These are phyloP conservation scores for Puffinus mauretanicus DNA, from an alignment of 2,113 vertebrate genomes.

Conservation along the genomic window DNA sequence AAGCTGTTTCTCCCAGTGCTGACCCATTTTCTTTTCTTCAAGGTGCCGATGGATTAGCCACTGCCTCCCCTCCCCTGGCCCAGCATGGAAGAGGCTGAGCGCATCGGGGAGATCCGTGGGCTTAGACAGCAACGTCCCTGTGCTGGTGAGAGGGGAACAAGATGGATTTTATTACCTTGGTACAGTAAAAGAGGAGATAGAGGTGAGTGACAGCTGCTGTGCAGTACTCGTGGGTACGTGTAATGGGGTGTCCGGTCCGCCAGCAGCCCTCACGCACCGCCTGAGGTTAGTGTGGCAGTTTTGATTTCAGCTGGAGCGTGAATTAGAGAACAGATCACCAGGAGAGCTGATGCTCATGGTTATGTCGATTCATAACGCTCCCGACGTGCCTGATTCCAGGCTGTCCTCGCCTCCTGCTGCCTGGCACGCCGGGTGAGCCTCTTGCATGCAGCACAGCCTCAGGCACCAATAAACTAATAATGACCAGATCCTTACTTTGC, in stretches of 20 bases:
- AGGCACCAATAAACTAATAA: no score
- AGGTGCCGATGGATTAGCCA: constrained; percentile 63
- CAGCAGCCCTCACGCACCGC: not conserved
- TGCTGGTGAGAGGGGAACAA: constrained; percentile 78
- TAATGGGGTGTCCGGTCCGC: not conserved
- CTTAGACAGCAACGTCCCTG: constrained; percentile 52
- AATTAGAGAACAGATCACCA: not conserved
- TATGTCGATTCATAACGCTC: not conserved
- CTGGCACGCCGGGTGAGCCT: not conserved
- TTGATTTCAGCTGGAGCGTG: not conserved
- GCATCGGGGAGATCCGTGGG: not conserved
- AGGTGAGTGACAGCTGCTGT: constrained; percentile 66
- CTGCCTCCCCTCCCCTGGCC: not conserved
- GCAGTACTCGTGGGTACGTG: fast-evolving
- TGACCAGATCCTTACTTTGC: not conserved
- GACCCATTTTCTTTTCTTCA: not conserved
- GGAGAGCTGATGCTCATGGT: not conserved
- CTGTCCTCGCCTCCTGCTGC: not conserved
- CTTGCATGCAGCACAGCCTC: not conserved
- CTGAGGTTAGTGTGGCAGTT: not conserved
- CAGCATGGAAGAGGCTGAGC: not conserved
- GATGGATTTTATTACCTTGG: constrained; percentile 84
- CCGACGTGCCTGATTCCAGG: not conserved
- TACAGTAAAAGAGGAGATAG: constrained; percentile 75
- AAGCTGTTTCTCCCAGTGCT: not conserved